Conservation (phyloP, 2,888 invertebrate genomes). For the Timema podura region DNA sequence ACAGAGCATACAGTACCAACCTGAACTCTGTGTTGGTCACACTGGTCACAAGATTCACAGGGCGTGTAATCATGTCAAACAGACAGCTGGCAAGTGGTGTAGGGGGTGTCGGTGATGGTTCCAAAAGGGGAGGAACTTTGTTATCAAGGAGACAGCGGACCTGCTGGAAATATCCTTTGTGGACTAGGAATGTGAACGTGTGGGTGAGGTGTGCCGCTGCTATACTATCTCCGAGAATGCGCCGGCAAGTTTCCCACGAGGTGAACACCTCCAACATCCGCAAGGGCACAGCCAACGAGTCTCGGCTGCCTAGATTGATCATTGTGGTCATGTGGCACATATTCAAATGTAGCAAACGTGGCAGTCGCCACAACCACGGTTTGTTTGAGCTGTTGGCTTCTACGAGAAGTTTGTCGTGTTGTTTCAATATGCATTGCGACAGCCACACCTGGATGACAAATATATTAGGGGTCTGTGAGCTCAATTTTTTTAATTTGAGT, state of each 20-base stretch:
- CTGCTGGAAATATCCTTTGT: slow-evolving; percentile 66
- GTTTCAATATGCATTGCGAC: slow-evolving; percentile 45
- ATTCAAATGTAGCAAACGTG: slow-evolving; percentile 36
- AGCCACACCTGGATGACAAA: slow-evolving; percentile 42
- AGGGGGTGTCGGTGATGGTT: slow-evolving; percentile 63
- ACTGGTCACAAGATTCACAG: slow-evolving; percentile 56
- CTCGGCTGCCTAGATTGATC: slow-evolving; percentile 33
- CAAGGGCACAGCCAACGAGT: slow-evolving; percentile 66
- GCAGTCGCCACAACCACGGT: slow-evolving; percentile 46
- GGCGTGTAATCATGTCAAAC: slow-evolving; percentile 70
- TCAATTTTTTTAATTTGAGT: no score
- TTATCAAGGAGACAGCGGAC: slow-evolving; percentile 66
- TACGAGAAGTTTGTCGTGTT: slow-evolving; percentile 39
- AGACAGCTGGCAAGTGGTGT: slow-evolving; percentile 69
- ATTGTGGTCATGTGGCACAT: slow-evolving; percentile 31
- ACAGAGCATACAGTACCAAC: slow-evolving; percentile 23
- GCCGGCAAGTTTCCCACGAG: slow-evolving; percentile 47
- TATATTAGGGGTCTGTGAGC: no score
- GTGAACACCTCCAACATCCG: slow-evolving; percentile 77
- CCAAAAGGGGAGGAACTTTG: slow-evolving; percentile 62
- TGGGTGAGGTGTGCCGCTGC: slow-evolving; percentile 33
- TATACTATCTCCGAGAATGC: slow-evolving; percentile 43
- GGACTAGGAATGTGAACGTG: slow-evolving; percentile 29
- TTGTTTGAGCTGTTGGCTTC: slow-evolving; percentile 22
- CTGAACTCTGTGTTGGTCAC: slow-evolving; percentile 42